These are phyloP conservation scores for Chloroclysta siterata DNA, from an alignment of 2,888 invertebrate genomes.

Conservation along the genomic window DNA sequence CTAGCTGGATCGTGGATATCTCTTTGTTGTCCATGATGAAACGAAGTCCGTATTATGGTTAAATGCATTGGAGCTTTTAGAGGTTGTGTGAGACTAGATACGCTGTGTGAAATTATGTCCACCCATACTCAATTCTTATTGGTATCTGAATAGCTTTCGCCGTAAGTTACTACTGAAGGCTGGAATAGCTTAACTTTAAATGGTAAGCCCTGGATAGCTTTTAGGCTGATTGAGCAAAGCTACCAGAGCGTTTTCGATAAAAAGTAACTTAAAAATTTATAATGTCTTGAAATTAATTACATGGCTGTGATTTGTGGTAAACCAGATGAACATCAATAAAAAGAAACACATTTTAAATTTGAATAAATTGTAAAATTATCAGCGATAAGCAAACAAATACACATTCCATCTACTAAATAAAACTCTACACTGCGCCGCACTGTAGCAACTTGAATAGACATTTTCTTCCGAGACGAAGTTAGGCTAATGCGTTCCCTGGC, in stretches of 20 bases:
- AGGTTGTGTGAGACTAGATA: neutral
- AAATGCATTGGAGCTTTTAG: neutral
- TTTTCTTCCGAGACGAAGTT: constrained; percentile 27
- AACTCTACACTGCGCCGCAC: constrained; percentile 4
- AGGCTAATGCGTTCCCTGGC: constrained; percentile 28
- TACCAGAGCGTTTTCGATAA: no score
- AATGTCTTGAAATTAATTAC: no score
- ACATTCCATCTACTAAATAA: neutral
- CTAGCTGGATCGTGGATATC: neutral
- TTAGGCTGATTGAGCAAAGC: no score
- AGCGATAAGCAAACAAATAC: neutral
- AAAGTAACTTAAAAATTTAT: no score
- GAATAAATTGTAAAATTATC: neutral
- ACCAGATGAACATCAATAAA: no score
- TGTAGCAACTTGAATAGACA: constrained; percentile 17
- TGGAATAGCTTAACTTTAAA: no score
- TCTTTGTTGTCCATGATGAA: neutral
- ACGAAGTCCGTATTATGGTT: neutral
- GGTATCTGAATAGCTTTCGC: no score
- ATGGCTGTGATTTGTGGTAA: no score
- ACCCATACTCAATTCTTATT: no score
- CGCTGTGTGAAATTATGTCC: no score
- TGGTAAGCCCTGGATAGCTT: no score
- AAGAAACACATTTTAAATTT: neutral
- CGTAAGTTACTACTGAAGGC: no score